These are phyloP conservation scores for Lepidostoma basale DNA, from an alignment of 1,140 invertebrate genomes.

Conservation along the genomic window DNA sequence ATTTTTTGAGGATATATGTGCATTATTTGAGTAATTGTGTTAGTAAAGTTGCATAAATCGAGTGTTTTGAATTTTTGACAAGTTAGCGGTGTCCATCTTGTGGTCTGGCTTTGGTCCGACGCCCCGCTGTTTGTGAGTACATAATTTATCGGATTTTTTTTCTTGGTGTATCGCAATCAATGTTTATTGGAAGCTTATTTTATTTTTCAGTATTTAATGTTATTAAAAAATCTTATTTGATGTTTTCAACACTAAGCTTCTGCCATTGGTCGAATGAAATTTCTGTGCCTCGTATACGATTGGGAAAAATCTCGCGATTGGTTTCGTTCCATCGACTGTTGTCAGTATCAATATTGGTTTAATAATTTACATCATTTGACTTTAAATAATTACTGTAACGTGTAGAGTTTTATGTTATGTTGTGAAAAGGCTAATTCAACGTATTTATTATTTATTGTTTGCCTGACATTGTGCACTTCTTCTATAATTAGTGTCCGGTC, in stretches of 20 bases:
- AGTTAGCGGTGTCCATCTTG: constrained; percentile 40
- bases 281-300: background rate
- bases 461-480: constrained; percentile 27
- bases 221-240: background rate
- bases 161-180: background rate
- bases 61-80: constrained; percentile 37
- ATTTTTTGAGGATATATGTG: constrained; percentile 9
- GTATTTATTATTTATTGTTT: constrained; percentile 25
- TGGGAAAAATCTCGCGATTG: background rate
- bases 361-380: too few species aligned
- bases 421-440: background rate
- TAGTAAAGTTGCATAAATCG: constrained; percentile 15
- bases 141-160: constrained; percentile 13
- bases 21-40: constrained; percentile 16
- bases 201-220: background rate
- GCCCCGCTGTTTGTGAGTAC: constrained; percentile 37
- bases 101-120: constrained; percentile 32
- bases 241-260: background rate
- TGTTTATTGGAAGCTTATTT: background rate
- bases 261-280: constrained; percentile 2
- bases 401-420: too few species aligned
- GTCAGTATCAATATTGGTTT: too few species aligned
- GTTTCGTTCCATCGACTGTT: constrained; percentile 11
- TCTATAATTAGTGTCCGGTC: constrained; percentile 39
- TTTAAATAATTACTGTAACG: too few species aligned